Percentiles rank a stretch among this genome's conserved stretches.
These are phyloP conservation scores for Crematogaster levior DNA, from an alignment of 2,888 invertebrate species.

Conservation along the genomic window DNA sequence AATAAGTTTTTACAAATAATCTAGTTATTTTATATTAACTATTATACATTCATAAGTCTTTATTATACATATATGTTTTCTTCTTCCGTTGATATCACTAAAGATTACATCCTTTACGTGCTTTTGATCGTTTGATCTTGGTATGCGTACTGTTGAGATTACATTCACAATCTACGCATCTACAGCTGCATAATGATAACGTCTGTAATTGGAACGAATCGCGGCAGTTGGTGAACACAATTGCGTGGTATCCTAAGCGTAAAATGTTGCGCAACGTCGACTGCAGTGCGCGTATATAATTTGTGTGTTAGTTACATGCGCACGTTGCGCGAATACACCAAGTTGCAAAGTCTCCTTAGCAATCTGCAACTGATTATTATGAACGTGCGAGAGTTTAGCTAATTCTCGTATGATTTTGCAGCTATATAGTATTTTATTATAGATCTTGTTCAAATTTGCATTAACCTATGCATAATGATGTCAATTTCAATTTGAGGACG, in stretches of 20 bases:
- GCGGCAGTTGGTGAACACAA: conserved; percentile 26
- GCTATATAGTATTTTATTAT: neutral
- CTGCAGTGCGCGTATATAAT: conserved; percentile 8
- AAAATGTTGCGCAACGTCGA: conserved; percentile 27
- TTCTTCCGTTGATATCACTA: neutral
- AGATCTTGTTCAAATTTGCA: neutral
- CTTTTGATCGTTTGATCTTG: neutral
- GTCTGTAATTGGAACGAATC: conserved; percentile 27
- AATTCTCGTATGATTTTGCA: neutral
- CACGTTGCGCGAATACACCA: conserved; percentile 13
- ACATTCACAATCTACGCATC: conserved; percentile 15
- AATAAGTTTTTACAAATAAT: neutral
- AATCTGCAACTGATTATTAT: conserved; percentile 5
- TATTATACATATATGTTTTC: neutral
- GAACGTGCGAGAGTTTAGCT: neutral
- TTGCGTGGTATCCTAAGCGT: conserved; percentile 16
- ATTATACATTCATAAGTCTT: neutral
- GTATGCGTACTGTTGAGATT: conserved; percentile 2
- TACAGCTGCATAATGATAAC: conserved; percentile 24
- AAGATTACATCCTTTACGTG: conserved; percentile 12
- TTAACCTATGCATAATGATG: neutral
- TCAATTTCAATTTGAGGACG: neutral
- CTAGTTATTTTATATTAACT: neutral
- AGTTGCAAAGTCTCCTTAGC: conserved; percentile 15
- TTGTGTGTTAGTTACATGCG: conserved; percentile 36